Base-by-base conservation (phyloP, 2,113 vertebrate genomes). In the Pitta sordida region DNA sequence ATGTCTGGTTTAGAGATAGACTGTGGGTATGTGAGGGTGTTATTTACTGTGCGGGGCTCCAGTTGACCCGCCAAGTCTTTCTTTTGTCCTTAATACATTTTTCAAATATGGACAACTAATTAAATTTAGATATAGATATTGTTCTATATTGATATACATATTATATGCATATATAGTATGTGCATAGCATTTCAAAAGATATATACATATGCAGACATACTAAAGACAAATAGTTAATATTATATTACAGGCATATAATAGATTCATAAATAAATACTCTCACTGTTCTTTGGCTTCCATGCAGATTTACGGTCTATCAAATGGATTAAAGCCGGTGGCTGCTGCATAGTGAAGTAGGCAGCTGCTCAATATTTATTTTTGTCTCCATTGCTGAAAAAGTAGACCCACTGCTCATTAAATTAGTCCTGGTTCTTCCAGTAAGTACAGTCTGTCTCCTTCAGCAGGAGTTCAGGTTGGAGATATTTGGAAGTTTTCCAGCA, bases 331-430 rank as follows among this genome's bases (percentile, higher is more conserved):
- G 58, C 65, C 73, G 74, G 21, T 92, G 87, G 52, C 82, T 91
- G 59, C 82, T 95, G 90, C 77, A 82, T 52, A 80, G 86, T 48
- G 81, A 93, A 93, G 74, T 22, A 83, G 52, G 69, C 91, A 96
- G 91, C 85, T 96, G 91, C 79, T 95, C 85, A 70, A 18, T 95
- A 95, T 91, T 96, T 94, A 95, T 96, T 96, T 96, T 96, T 96
- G 70, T 92, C 90, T 93, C 88, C 41, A 10, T 22, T 87, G 62
- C 55, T 91, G 67, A 91, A 91, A 84, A 87, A 83, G 55, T 91
- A 86, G 73, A 81, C 39, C 43, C 53, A 29, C 74, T 87, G 70
- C 63, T 95, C 84, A 48, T 94, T 94, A 69, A 94, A 88, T 93
- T 82, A 74, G 77, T 79, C 49, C 79, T 92, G 70, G 15, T 83